Base-by-base conservation (phyloP, 2,797 vertebrate species). In the Dipus sagitta region DNA sequence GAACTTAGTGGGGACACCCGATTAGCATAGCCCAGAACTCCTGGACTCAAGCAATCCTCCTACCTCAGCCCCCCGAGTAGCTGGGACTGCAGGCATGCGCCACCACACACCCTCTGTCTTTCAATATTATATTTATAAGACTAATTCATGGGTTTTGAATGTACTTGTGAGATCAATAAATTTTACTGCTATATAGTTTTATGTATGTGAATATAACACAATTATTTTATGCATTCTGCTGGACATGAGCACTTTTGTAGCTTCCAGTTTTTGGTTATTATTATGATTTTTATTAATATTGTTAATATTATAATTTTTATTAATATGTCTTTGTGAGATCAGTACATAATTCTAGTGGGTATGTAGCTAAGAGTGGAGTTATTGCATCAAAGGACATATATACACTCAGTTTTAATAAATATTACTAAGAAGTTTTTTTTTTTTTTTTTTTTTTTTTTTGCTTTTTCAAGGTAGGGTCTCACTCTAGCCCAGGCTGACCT, bases 161-260 rank as follows among this genome's bases (percentile, higher is more conserved):
- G 3, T 79, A 82, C 10, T 1, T 79, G 2, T 71, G 52, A 76
- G 38, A 72, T 75, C 13, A 30, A 60, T 88, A 80, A 17, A 84
- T 88, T 84, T 80, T 65, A 72, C 75, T 88, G 23, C 12, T 78
- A 28, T 90, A 10, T 68, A 14, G 14, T 92, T 88, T 94, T 88
- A 12, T 4, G 42, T 93, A 58, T 78, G 38, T 77, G 11, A 81
- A 38, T 85, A 38, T 26, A 72, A 80, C 14, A 34, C 7, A 52
- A 24, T 24, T 68, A 12, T 78, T 82, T 80, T 75, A 28, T 62
- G 15, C 8, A 52, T 80, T 92, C 52, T 62, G n/a, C 18, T 82
- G 1, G 42, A 32, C 42, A 62, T 80, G 52, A 23, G 58, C 5
- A n/a, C 65, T 67, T 78, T 7, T 15, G 6, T 47, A 24, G 14